Base-by-base conservation (phyloP, 2,797 vertebrate species). In the Gallirallus australis region DNA sequence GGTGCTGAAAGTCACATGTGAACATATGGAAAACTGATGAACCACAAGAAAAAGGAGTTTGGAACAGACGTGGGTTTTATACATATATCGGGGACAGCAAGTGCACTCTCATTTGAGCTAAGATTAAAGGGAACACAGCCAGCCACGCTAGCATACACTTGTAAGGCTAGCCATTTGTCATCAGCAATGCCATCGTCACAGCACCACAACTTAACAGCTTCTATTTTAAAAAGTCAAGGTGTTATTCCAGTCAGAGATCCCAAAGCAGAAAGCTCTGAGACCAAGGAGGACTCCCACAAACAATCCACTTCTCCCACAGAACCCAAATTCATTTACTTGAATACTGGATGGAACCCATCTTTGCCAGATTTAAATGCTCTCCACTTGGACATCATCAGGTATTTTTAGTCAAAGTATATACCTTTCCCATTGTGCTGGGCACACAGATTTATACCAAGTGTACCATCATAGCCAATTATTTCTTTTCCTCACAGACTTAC, bases 161-260 rank as follows among this genome's bases (percentile, higher is more conserved):
- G 63, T 68, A 35, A 35, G 73, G 72, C 57, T 75, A 37, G 82
- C 65, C 28, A 9, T 71, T 82, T 70, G 70, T 68, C 77, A 82
- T 52, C 69, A 80, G 56, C 82, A 91, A 64, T 50, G 65, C 12
- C 59, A 80, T 50, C 28, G 3, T 27, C 52, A 25, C 85, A 65
- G 78, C 69, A 42, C 53, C 70, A 37, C 90, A 66, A 21, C 72
- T 52, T 4, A 75, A 91, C 40, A 88, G 85, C 65, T 79, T 65
- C 63, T 25, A 56, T 65, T 79, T 84, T 5, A 69, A 82, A 53
- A 50, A 94, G 84, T 45, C 68, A 78, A 68, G 73, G 85, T 81
- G 89, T 72, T 76, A 84, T 79, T 82, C 91, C 90, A 85, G 52
- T 71, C 57, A 64, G 61, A 76, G 88, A 86, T 63, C 45, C 90